phyloP scores from a whole-genome alignment of 2,797 vertebrate species.

The Eulemur mongoz region DNA sequence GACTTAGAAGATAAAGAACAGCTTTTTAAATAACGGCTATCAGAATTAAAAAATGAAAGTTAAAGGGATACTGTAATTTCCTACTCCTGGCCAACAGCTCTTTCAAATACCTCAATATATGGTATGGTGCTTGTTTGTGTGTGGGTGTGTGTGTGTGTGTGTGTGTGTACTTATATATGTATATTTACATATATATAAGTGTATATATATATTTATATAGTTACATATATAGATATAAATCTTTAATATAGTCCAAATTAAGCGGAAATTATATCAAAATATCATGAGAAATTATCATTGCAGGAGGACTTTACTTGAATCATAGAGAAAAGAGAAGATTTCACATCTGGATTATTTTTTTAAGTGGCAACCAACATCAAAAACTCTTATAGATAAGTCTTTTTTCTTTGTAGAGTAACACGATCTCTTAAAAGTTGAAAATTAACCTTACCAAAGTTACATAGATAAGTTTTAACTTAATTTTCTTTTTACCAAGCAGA shows the following conservation, averaged over 20 bases:
- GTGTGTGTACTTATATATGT: not conserved
- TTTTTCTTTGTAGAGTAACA: not conserved
- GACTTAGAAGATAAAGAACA: conserved; percentile 21
- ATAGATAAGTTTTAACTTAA: not conserved
- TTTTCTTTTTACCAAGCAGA: not conserved
- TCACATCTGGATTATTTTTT: not conserved
- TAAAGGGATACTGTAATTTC: not conserved
- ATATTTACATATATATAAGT: not conserved
- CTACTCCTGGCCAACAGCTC: not conserved
- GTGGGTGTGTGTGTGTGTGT: not conserved
- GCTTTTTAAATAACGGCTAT: not conserved
- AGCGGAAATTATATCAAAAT: conserved; percentile 43
- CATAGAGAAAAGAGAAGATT: not conserved
- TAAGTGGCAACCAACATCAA: not conserved
- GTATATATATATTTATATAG: not conserved
- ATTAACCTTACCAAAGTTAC: not conserved
- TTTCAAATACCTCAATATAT: conserved; percentile 28
- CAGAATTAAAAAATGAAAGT: conserved; percentile 30
- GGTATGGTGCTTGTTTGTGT: not conserved
- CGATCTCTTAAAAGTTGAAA: not conserved
- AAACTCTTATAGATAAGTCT: not conserved
- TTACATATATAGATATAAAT: not conserved
- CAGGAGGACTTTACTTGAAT: conserved; percentile 18
- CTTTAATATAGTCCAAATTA: conserved; percentile 48
- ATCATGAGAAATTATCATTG: conserved; percentile 9